Evolutionary conservation across 2,797 vertebrate genomes (phyloP).

Genomic region (Sandelia bainsii): DNA sequence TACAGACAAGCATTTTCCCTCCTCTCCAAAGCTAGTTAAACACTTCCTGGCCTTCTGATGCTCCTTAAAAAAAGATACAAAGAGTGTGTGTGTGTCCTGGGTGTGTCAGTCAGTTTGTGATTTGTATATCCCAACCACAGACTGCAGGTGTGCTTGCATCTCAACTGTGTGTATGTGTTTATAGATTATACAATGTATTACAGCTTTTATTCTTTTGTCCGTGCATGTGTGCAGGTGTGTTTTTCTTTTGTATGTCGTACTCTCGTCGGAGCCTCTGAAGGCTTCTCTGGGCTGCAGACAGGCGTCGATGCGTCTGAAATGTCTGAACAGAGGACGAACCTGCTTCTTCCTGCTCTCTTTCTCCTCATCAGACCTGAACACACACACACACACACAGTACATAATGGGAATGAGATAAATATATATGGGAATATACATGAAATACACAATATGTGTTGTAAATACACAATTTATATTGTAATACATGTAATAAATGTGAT

Average conservation of each 20-base stretch:
- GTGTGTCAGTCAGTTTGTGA: constrained; percentile 34
- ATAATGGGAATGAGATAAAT: too few relatives aligned
- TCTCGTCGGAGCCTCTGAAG: constrained; percentile 95
- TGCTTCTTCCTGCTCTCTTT: constrained; percentile 91
- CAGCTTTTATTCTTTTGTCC: not conserved
- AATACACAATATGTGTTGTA: too few relatives aligned
- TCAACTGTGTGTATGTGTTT: constrained; percentile 21
- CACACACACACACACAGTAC: constrained; percentile 2
- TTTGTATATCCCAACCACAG: constrained; percentile 36
- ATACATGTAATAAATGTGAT: too few relatives aligned
- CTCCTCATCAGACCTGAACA: constrained; percentile 88
- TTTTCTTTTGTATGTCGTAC: constrained; percentile 78
- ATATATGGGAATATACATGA: too few relatives aligned
- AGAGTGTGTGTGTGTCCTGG: constrained; percentile 15
- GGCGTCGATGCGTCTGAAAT: constrained; percentile 95
- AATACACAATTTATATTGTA: too few relatives aligned
- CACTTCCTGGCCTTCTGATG: not conserved
- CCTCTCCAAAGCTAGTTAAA: not conserved
- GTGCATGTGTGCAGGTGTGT: not conserved
- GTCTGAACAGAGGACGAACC: constrained; percentile 95
- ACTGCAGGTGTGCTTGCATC: constrained; percentile 50
- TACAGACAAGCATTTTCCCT: not conserved
- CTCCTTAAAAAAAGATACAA: not conserved
- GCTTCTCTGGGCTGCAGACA: constrained; percentile 96
- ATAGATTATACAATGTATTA: not conserved